Base-by-base conservation (phyloP, 2,888 invertebrate species). In the Sminthurides aquaticus region DNA sequence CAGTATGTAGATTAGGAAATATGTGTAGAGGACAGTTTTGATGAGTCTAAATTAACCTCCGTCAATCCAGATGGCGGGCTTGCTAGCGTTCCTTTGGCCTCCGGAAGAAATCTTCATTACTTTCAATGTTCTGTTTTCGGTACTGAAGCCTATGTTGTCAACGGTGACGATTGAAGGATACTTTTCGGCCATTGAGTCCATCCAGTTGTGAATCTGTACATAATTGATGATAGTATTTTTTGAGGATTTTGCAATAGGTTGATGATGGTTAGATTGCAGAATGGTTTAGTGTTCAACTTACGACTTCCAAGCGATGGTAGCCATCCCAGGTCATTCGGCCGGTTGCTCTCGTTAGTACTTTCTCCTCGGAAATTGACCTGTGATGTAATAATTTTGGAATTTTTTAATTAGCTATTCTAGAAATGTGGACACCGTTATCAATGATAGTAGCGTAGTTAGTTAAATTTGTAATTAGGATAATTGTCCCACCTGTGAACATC, bases 91-190 rank as follows among this genome's bases (percentile, higher is more conserved):
- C 5, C 56, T 15, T 11, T 60, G 67, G 62, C 70, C 69, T 43
- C 68, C 76, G 3, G 80, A 82, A 0, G 75, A 75, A 22, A 76
- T 74, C 62, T 77, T 77, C 62, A 78, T 72, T 55, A 65, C 84
- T 64, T 76, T 77, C 28, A 78, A 77, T 0, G 87, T 86, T 25
- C 87, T 81, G 0, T 87, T 88, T 78, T 89, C 88, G 43, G 83
- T 86, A 26, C 88, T 87, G 64, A 84, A 82, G 0, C 90, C 90
- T 49, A 90, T 83, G 1, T 86, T 87, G 62, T 86, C 80, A 1
- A 89, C 78, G 67, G 87, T 86, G 0, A 87, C 84, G 2, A 86
- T 76, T 49, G 85, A 82, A 0, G 88, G 84, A 77, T 87, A 84
- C 1, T 84, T 83, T 70, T 82, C 80, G 56, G 86, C 85, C 68